These are phyloP conservation scores for Phengaris alcon DNA, from an alignment of 2,888 invertebrate species.

Conservation along the genomic window DNA sequence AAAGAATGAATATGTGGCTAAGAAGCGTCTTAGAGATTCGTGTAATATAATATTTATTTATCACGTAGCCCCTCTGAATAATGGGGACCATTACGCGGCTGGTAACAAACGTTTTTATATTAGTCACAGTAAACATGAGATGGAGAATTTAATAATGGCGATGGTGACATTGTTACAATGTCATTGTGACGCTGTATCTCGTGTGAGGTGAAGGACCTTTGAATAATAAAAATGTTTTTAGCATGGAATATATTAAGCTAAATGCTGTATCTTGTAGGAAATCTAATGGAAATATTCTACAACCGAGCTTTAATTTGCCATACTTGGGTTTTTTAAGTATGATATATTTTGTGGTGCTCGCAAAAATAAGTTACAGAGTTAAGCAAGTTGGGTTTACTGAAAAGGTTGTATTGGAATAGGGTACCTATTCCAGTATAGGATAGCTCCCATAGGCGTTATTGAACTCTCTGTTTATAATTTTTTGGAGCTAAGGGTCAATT, in stretches of 20 bases:
- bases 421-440: too few relatives aligned
- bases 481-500: too few relatives aligned
- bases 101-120: constrained; percentile 23
- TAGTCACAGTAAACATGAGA: constrained; percentile 27
- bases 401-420: too few relatives aligned
- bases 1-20: not conserved
- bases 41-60: constrained; percentile 19
- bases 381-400: too few relatives aligned
- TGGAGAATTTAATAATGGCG: constrained; percentile 20
- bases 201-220: not conserved
- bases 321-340: too few relatives aligned
- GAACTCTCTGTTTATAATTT: too few relatives aligned
- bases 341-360: too few relatives aligned
- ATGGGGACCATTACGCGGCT: not conserved
- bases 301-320: too few relatives aligned
- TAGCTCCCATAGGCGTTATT: too few relatives aligned
- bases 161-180: not conserved
- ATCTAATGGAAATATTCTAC: too few relatives aligned
- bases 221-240: not conserved
- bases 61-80: not conserved
- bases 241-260: not conserved
- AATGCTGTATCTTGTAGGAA: too few relatives aligned
- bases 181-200: not conserved
- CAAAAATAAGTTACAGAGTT: too few relatives aligned
- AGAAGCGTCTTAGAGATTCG: not conserved